Evolutionary conservation across 2,797 vertebrate species (phyloP).

Genomic region (Chaenodraco wilsoni): DNA sequence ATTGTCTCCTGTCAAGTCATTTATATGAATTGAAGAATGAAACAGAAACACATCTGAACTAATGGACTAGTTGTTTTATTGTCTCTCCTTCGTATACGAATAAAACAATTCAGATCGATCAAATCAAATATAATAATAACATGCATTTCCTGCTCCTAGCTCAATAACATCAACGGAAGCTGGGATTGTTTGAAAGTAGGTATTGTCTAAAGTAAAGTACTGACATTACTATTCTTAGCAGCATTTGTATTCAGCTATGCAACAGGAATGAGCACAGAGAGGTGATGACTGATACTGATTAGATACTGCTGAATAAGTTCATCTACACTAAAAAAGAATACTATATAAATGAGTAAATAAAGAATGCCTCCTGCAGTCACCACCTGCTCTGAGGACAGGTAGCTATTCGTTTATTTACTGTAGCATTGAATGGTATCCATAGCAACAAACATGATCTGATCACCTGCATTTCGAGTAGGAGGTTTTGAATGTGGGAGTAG

Average conservation of each 20-base stretch:
- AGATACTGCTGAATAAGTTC: background rate
- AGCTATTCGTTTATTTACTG: constrained; percentile 7
- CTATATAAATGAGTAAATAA: too few relatives aligned
- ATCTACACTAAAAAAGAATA: background rate
- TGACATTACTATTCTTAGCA: constrained; percentile 5
- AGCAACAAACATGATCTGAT: constrained; percentile 11
- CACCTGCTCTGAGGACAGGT: constrained; percentile 5
- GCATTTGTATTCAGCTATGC: background rate
- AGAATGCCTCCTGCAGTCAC: too few relatives aligned
- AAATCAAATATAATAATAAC: too few relatives aligned
- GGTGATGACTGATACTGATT: background rate
- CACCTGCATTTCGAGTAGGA: constrained; percentile 2
- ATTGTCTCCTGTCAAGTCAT: too few relatives aligned
- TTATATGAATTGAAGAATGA: background rate
- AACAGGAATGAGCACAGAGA: background rate
- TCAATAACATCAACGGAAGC: background rate
- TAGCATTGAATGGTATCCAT: constrained; percentile 18
- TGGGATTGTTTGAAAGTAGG: background rate
- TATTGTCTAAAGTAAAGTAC: background rate
- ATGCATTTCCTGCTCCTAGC: too few relatives aligned
- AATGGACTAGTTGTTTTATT: background rate
- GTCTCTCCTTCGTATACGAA: background rate
- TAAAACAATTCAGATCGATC: background rate
- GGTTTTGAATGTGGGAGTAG: background rate
- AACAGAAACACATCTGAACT: background rate